Percentiles rank a stretch among this genome's conserved stretches.
phyloP scores from a whole-genome alignment of 1,140 invertebrate genomes.

The Lepidotrigona ventralis region DNA sequence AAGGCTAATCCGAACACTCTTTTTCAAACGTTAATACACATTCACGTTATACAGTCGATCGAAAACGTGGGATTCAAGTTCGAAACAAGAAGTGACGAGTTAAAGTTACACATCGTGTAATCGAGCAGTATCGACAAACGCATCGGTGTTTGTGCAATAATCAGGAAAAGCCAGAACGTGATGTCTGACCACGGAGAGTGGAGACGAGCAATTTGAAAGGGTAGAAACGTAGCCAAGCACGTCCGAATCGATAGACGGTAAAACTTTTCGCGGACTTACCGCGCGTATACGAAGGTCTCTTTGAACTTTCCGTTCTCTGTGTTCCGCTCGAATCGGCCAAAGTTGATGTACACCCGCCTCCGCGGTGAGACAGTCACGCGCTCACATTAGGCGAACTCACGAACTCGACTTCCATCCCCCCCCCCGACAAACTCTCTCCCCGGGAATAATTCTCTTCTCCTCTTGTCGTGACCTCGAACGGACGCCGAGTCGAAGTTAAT shows the following conservation, averaged over 20 bases:
- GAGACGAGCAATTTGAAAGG: not conserved
- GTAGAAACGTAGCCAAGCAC: not conserved
- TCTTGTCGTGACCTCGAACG: conserved; percentile 16
- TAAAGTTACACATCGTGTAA: not conserved
- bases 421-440: not conserved
- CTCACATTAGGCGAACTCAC: conserved; percentile 19
- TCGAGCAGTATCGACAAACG: not conserved
- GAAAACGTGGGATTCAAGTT: not conserved
- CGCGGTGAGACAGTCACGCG: conserved; percentile 19
- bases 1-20: not conserved
- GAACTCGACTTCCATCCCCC: not conserved
- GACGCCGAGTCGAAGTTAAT: conserved; percentile 27
- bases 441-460: not conserved
- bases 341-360: not conserved
- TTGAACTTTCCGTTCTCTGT: conserved; percentile 19
- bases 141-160: not conserved
- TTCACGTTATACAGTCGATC: not conserved
- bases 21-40: no score
- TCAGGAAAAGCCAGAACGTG: not conserved
- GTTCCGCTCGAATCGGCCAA: not conserved
- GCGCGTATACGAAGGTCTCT: conserved; percentile 21
- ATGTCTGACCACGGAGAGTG: not conserved
- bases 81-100: not conserved
- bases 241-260: conserved; percentile 35
- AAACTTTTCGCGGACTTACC: conserved; percentile 27